Conservation (phyloP, 1,140 invertebrate species). For the Lordiphosa clarofinis region DNA sequence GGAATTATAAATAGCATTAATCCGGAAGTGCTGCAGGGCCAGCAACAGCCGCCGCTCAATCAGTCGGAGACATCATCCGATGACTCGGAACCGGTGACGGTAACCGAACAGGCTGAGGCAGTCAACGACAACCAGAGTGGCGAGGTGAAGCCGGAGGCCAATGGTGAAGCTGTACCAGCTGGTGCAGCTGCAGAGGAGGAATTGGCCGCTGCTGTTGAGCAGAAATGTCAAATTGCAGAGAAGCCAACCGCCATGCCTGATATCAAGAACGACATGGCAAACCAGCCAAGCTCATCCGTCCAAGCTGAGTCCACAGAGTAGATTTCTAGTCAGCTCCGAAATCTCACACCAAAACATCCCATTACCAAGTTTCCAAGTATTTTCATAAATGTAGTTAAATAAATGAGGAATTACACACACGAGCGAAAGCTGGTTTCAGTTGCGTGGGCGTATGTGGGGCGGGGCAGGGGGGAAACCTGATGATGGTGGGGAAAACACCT, state of each 20-base stretch:
- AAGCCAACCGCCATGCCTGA: slow-evolving; percentile 20
- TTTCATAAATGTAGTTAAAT: slow-evolving; percentile 55
- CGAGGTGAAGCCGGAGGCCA: not conserved
- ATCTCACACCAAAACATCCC: slow-evolving; percentile 42
- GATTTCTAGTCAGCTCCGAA: slow-evolving; percentile 12
- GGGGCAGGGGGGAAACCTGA: too few species aligned
- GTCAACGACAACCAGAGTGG: not conserved
- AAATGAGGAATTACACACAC: slow-evolving; percentile 14
- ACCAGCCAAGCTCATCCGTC: slow-evolving; percentile 44
- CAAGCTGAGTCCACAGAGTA: slow-evolving; percentile 49
- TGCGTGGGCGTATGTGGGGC: too few species aligned
- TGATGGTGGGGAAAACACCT: not conserved
- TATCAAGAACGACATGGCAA: slow-evolving; percentile 11
- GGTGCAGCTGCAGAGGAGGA: too few species aligned
- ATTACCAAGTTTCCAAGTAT: slow-evolving; percentile 47
- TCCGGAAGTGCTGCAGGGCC: slow-evolving; percentile 49
- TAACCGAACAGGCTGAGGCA: too few species aligned
- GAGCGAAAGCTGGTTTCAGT: not conserved
- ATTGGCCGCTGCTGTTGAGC: slow-evolving; percentile 28
- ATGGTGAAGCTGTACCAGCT: slow-evolving; percentile 1
- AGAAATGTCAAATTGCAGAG: slow-evolving; percentile 44
- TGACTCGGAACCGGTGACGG: slow-evolving; percentile 16
- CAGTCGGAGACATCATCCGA: slow-evolving; percentile 17
- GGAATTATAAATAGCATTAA: slow-evolving; percentile 62
- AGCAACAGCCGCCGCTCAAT: slow-evolving; percentile 3